These are phyloP conservation scores for Adelognathus sp. DNA, from an alignment of 2,888 invertebrate species.

Conservation along the genomic window DNA sequence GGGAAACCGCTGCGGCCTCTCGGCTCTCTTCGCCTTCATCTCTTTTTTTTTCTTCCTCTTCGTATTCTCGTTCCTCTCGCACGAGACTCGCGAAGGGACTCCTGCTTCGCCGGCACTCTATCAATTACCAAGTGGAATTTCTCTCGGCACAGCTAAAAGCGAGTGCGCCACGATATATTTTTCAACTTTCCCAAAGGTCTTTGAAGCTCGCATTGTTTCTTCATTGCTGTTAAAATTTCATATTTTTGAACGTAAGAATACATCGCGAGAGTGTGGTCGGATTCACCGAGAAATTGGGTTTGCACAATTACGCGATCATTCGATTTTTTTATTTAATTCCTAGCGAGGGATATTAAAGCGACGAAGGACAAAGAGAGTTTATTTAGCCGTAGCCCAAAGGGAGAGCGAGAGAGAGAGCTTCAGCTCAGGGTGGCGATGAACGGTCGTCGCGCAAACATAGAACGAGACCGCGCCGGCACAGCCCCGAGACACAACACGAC, in stretches of 20 bases:
- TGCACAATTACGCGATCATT: too few relatives aligned
- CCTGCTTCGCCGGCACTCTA: slow-evolving; percentile 10
- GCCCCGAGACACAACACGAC: slow-evolving; percentile 58
- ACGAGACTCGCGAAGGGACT: not conserved
- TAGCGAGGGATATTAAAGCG: not conserved
- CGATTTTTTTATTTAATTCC: not conserved
- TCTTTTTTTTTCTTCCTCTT: not conserved
- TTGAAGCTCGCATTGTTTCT: too few relatives aligned
- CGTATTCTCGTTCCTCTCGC: slow-evolving; percentile 1
- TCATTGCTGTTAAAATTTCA: too few relatives aligned
- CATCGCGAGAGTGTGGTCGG: too few relatives aligned
- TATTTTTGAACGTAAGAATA: too few relatives aligned
- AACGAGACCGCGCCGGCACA: slow-evolving; percentile 34
- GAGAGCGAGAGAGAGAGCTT: not conserved
- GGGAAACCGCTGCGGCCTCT: slow-evolving; percentile 54
- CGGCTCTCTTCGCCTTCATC: slow-evolving; percentile 11
- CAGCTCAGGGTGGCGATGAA: slow-evolving; percentile 29
- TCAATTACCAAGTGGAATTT: slow-evolving; percentile 45
- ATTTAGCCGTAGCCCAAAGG: not conserved
- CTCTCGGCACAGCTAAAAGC: slow-evolving; percentile 19
- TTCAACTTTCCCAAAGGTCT: too few relatives aligned
- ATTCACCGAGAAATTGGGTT: too few relatives aligned
- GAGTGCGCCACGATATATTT: too few relatives aligned
- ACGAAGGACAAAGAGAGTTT: not conserved
- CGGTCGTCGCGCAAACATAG: slow-evolving; percentile 39